phyloP scores from a whole-genome alignment of 2,113 vertebrate species.

The Syngnathus floridae region DNA sequence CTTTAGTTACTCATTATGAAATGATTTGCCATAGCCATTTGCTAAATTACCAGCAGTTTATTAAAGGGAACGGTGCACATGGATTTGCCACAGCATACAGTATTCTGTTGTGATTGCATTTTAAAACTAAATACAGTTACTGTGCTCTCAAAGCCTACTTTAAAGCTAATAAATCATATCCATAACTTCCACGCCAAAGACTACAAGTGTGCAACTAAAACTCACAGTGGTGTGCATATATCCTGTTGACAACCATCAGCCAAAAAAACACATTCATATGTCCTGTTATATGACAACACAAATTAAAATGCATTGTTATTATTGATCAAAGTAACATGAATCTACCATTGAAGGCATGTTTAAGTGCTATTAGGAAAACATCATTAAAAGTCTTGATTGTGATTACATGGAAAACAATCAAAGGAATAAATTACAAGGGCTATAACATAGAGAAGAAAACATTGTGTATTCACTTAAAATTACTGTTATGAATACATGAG shows the following conservation, averaged over 20 bases:
- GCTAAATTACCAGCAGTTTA: slow-evolving; percentile 45
- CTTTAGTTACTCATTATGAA: slow-evolving; percentile 2
- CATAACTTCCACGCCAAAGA: slow-evolving; percentile 20
- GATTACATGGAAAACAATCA: slow-evolving; percentile 9
- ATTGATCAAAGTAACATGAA: slow-evolving; percentile 11
- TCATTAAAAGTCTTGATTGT: background rate
- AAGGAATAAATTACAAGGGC: slow-evolving; percentile 1
- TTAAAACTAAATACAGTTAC: slow-evolving; percentile 24
- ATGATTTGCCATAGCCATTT: slow-evolving; percentile 13
- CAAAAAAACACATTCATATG: slow-evolving; percentile 38
- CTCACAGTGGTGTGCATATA: slow-evolving; percentile 40
- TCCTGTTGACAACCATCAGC: slow-evolving; percentile 22
- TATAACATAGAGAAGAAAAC: slow-evolving; percentile 15
- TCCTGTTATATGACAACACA: slow-evolving; percentile 15
- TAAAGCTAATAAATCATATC: slow-evolving; percentile 8
- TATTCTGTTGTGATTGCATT: slow-evolving; percentile 5
- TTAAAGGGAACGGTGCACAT: slow-evolving; percentile 51
- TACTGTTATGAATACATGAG: slow-evolving; percentile 10
- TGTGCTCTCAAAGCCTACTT: slow-evolving; percentile 30
- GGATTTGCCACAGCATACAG: slow-evolving; percentile 18
- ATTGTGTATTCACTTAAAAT: slow-evolving; percentile 13
- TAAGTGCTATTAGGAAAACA: slow-evolving; percentile 12
- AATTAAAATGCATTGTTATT: background rate
- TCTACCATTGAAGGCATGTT: slow-evolving; percentile 11
- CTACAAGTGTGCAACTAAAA: slow-evolving; percentile 21